phyloP scores from a whole-genome alignment of 2,113 vertebrate genomes.

The Chascanopsetta lugubris region DNA sequence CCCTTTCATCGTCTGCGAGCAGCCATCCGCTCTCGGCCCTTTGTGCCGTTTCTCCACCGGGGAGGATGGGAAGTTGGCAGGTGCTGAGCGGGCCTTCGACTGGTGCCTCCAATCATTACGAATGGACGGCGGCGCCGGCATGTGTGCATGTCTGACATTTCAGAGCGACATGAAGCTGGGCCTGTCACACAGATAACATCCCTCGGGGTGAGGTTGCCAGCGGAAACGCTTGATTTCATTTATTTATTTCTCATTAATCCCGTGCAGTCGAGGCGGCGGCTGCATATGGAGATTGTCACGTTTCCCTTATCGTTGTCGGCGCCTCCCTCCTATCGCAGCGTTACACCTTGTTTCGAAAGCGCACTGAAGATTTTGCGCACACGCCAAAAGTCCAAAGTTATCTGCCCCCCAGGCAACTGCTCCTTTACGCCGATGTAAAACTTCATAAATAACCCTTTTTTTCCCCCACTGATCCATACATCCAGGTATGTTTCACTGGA shows the following conservation, averaged over 20 bases:
- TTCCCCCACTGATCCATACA: too few relatives aligned
- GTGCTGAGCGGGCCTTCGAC: conserved; percentile 43
- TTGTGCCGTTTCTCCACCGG: conserved; percentile 30
- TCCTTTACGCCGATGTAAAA: too few relatives aligned
- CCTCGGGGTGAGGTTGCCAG: conserved; percentile 43
- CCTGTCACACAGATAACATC: conserved; percentile 64
- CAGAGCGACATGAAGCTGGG: conserved; percentile 37
- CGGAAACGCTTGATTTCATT: conserved; percentile 41
- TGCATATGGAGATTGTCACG: conserved; percentile 49
- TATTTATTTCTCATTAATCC: conserved; percentile 68
- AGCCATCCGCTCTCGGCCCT: conserved; percentile 17
- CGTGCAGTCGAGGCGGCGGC: conserved; percentile 39
- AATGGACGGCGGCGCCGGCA: conserved; percentile 43
- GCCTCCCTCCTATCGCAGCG: conserved; percentile 48
- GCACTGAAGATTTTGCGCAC: conserved; percentile 21
- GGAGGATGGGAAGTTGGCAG: conserved; percentile 50
- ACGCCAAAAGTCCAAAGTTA: conserved; percentile 14
- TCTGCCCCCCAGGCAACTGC: too few relatives aligned
- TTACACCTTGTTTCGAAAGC: conserved; percentile 59
- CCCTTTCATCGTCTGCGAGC: conserved; percentile 31
- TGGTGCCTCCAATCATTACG: conserved; percentile 62
- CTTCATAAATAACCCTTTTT: too few relatives aligned
- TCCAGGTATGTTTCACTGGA: too few relatives aligned
- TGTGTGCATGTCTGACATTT: conserved; percentile 66
- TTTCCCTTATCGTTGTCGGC: conserved; percentile 42